phyloP scores from a whole-genome alignment of 2,113 vertebrate genomes.

The Leucopsar rothschildi region DNA sequence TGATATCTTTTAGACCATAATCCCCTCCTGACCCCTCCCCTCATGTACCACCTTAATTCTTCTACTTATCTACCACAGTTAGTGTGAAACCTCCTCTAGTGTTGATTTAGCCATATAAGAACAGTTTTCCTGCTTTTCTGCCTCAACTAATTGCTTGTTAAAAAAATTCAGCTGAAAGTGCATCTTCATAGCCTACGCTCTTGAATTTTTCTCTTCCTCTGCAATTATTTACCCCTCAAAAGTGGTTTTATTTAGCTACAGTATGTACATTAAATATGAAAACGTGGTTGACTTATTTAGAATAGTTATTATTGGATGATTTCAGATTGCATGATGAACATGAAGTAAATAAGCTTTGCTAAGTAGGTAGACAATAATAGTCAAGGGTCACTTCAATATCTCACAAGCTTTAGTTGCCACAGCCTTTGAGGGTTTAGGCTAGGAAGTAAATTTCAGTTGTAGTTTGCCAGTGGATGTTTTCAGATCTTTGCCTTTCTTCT shows the following conservation, averaged over 20 bases:
- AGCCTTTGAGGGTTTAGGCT: not conserved
- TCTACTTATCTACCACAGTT: not conserved
- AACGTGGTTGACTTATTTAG: conserved; percentile 53
- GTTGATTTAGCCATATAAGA: conserved; percentile 10
- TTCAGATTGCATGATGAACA: conserved; percentile 48
- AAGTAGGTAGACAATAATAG: conserved; percentile 17
- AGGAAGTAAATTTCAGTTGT: not conserved
- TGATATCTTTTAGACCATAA: not conserved
- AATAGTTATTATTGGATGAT: conserved; percentile 57
- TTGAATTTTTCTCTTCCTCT: conserved; percentile 63
- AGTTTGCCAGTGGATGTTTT: not conserved
- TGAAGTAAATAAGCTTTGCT: conserved; percentile 20
- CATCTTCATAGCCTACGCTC: conserved; percentile 60
- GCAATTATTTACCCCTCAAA: conserved; percentile 62
- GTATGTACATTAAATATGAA: conserved; percentile 58
- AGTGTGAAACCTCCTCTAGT: not conserved
- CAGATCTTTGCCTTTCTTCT: not conserved
- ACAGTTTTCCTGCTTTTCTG: conserved; percentile 26
- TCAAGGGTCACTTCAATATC: conserved; percentile 14
- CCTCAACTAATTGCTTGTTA: conserved; percentile 30
- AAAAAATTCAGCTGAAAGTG: conserved; percentile 57
- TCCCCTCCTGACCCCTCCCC: not conserved
- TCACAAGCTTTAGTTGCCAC: not conserved
- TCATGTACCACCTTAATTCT: not conserved
- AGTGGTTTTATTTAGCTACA: conserved; percentile 62